Evolutionary conservation across 2,113 vertebrate genomes (phyloP).

Genomic region (Chaenogobius annularis): DNA sequence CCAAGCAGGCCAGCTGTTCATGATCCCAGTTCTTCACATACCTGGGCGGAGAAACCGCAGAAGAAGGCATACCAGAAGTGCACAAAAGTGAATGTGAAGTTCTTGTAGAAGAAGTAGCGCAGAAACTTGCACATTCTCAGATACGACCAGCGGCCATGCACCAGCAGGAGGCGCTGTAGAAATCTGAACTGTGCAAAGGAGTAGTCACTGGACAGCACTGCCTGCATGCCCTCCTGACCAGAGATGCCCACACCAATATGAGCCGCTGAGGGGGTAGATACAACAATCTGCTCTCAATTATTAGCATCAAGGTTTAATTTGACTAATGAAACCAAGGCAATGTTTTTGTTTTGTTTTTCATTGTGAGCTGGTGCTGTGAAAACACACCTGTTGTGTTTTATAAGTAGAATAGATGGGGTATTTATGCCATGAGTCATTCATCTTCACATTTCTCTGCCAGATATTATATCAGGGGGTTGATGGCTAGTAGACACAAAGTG

Average conservation of each 20-base stretch:
- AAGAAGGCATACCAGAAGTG: slow-evolving; percentile 98
- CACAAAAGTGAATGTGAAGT: slow-evolving; percentile 95
- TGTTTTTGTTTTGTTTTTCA: not conserved
- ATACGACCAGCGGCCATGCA: slow-evolving; percentile 97
- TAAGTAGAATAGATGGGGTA: too few species aligned
- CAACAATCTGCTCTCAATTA: not conserved
- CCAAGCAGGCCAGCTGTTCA: not conserved
- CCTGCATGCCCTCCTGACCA: slow-evolving; percentile 95
- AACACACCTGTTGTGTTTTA: not conserved
- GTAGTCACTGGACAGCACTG: slow-evolving; percentile 91
- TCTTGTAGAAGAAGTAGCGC: slow-evolving; percentile 98
- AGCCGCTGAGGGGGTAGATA: slow-evolving; percentile 77
- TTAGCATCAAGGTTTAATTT: not conserved
- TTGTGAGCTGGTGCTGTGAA: not conserved
- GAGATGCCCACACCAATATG: slow-evolving; percentile 95
- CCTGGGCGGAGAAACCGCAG: slow-evolving; percentile 97
- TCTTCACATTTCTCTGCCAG: not conserved
- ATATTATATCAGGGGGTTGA: not conserved
- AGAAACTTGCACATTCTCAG: slow-evolving; percentile 98
- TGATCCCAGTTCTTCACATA: slow-evolving; percentile 52
- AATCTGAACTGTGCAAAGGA: slow-evolving; percentile 92
- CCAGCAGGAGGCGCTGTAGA: slow-evolving; percentile 92
- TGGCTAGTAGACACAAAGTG: not conserved
- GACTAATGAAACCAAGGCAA: not conserved
- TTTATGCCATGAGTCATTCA: too few species aligned